Evolutionary conservation across 2,113 vertebrate genomes (phyloP).

Genomic region (Platichthys flesus): DNA sequence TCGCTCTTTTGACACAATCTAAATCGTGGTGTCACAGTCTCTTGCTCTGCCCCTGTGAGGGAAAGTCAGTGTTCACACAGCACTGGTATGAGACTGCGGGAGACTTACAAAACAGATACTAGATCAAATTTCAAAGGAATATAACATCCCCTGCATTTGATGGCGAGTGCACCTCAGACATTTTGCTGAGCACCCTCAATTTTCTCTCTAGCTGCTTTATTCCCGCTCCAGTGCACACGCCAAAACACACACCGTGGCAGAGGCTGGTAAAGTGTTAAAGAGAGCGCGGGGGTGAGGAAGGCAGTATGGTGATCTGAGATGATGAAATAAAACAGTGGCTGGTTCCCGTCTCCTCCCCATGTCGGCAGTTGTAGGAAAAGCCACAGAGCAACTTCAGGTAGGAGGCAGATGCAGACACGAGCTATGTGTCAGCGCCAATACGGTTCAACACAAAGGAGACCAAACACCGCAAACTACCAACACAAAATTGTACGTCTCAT

Average conservation of each 20-base stretch:
- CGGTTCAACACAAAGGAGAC: constrained; percentile 58
- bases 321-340: constrained; percentile 60
- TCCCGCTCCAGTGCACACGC: constrained; percentile 27
- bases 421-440: constrained; percentile 62
- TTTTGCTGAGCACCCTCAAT: constrained; percentile 48
- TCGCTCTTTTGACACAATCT: constrained; percentile 39
- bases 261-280: constrained; percentile 46
- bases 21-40: constrained; percentile 21
- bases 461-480: constrained; percentile 49
- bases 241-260: constrained; percentile 19
- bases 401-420: constrained; percentile 57
- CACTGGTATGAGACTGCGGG: background rate
- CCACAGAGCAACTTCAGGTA: constrained; percentile 66
- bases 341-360: constrained; percentile 35
- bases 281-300: constrained; percentile 42
- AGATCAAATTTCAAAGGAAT: constrained; percentile 18
- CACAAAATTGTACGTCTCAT: constrained; percentile 53
- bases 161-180: constrained; percentile 30
- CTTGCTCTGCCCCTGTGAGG: constrained; percentile 17
- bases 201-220: constrained; percentile 35
- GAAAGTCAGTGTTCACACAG: constrained; percentile 17
- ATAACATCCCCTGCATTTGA: constrained; percentile 30
- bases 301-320: constrained; percentile 53
- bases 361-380: constrained; percentile 56
- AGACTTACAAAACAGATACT: constrained; percentile 25